Evolutionary conservation across 2,888 invertebrate species (phyloP), one percentile per base, ranked within the genome.

Genomic region (Oxyteleia sp.): DNA sequence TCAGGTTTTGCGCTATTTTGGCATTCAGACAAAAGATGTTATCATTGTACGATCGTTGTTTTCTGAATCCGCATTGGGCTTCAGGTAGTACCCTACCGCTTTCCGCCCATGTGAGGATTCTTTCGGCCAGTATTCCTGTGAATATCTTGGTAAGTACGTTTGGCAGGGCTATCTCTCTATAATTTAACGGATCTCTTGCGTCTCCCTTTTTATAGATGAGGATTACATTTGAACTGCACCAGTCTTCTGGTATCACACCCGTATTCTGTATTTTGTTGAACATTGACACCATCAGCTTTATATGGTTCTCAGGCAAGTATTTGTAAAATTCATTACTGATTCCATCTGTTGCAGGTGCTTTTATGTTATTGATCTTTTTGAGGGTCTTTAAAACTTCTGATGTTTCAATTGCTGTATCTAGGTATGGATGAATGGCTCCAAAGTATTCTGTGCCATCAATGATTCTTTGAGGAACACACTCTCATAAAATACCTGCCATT

Each of bases 11-110:
- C 2, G 75, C 61, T 7, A 87, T 72, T 11, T 57, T 72, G 0
- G 85, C 41, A 3, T 63, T 61, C 0, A 89, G 68, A 0, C 82
- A 75, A 55, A 89, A 89, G 0, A 88, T 80, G 51, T 87, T 86
- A 41, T 89, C 88, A 11, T 82, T 63, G 5, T 84, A 86, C 4
- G 84, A 74, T 15, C 84, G 47, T 0, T 74, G 55, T n/a, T 26
- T 61, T 59, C 86, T 68, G 35, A 88, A 89, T 1, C 87, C 88
- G 2, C 84, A 78, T 79, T 88, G 90, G 15, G 74, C 78, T 41
- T 89, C 87, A 0, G 86, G 86, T 5, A 88, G 57, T 8, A 84
- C 84, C 0, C 84, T 51, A 4, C 83, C 57, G 0, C 26, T 35
- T 43, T 88, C 85, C 26, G 18, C 35, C 87, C 85, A 47, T 74